These are phyloP conservation scores for Cyclargus thomasi DNA, from an alignment of 1,140 invertebrate genomes.

Conservation along the genomic window DNA sequence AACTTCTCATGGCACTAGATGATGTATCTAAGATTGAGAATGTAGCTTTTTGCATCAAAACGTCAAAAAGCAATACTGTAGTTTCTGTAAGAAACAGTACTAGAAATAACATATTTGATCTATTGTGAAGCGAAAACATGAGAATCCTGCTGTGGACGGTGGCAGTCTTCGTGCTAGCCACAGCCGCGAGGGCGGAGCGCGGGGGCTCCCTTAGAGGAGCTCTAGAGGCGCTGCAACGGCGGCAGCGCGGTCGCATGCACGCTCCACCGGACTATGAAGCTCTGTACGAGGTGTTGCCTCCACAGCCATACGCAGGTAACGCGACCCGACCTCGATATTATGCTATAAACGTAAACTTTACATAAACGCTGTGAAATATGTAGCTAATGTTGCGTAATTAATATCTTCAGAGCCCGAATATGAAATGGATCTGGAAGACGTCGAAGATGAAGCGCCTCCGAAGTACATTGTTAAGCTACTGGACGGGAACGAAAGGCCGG, in stretches of 20 bases:
- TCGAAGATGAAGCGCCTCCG: constrained; percentile 46
- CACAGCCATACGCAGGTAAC: constrained; percentile 54
- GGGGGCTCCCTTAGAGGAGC: constrained; percentile 64
- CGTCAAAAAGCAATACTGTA: too few species aligned
- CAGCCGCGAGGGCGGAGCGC: constrained; percentile 42
- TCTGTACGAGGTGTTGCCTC: constrained; percentile 56
- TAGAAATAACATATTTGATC: not conserved
- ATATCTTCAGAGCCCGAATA: constrained; percentile 56
- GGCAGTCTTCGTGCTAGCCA: constrained; percentile 37
- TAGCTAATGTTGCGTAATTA: not conserved
- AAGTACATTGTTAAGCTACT: constrained; percentile 61
- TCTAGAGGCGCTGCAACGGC: constrained; percentile 64
- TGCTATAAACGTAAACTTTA: too few species aligned
- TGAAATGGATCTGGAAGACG: constrained; percentile 48
- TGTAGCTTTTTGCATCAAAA: too few species aligned
- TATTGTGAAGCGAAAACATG: constrained; percentile 32
- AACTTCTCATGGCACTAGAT: too few species aligned
- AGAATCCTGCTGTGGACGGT: constrained; percentile 42
- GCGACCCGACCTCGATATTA: too few species aligned
- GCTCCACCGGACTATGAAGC: constrained; percentile 49
- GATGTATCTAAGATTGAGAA: too few species aligned
- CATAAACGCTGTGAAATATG: too few species aligned
- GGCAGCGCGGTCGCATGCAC: constrained; percentile 56
- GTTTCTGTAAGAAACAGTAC: not conserved
- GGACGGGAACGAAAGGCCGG: constrained; percentile 46